phyloP scores from a whole-genome alignment of 1,140 invertebrate species.

The Drosophila jambulina region DNA sequence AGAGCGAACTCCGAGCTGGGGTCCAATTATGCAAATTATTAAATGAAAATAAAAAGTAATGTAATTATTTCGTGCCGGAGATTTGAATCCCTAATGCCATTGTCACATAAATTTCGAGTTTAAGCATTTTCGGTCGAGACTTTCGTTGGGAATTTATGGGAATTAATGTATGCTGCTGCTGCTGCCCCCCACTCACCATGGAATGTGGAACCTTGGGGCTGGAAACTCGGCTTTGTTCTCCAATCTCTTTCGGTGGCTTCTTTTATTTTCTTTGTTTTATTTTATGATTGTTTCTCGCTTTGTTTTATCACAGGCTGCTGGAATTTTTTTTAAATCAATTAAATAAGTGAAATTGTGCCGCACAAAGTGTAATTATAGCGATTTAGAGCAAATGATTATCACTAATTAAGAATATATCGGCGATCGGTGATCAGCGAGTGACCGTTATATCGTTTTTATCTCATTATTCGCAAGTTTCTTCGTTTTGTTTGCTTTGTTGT shows the following conservation, averaged over 20 bases:
- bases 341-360: constrained; percentile 36
- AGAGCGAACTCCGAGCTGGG: constrained; percentile 16
- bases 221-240: constrained; percentile 41
- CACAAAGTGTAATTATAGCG: constrained; percentile 19
- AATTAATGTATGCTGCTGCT: constrained; percentile 38
- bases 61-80: constrained; percentile 59
- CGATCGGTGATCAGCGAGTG: constrained; percentile 5
- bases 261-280: constrained; percentile 24
- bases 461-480: constrained; percentile 27
- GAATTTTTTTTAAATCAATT: constrained; percentile 28
- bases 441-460: constrained; percentile 26
- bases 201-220: constrained; percentile 42
- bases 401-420: constrained; percentile 12
- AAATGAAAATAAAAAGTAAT: constrained; percentile 61
- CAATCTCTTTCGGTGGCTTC: constrained; percentile 28
- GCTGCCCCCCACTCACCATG: constrained; percentile 43
- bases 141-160: constrained; percentile 59
- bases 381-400: constrained; percentile 32
- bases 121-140: constrained; percentile 70
- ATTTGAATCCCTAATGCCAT: constrained; percentile 66
- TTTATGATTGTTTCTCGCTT: constrained; percentile 34
- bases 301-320: constrained; percentile 38
- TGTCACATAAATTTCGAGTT: constrained; percentile 75
- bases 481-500: constrained; percentile 10
- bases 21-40: constrained; percentile 65